phyloP scores from a whole-genome alignment of 1,140 invertebrate species.

The Rhagoletis pomonella region DNA sequence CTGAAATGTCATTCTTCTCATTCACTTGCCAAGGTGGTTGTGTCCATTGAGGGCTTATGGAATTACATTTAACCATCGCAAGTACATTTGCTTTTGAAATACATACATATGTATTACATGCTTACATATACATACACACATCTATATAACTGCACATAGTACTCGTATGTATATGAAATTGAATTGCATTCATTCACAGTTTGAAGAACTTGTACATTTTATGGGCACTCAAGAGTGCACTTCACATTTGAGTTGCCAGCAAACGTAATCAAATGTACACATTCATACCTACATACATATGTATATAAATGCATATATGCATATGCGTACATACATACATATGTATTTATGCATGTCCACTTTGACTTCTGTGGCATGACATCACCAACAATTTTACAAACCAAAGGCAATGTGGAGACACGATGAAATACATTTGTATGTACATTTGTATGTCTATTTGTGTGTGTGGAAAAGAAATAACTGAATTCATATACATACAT shows the following conservation, averaged over 20 bases:
- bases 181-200: slow-evolving; percentile 38
- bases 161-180: background rate
- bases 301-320: too few relatives aligned
- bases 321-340: background rate
- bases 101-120: too few relatives aligned
- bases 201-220: slow-evolving; percentile 46
- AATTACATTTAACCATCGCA: too few relatives aligned
- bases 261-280: background rate
- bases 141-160: too few relatives aligned
- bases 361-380: slow-evolving; percentile 25
- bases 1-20: too few relatives aligned
- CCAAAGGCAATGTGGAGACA: background rate
- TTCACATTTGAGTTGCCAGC: background rate
- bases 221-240: slow-evolving; percentile 15
- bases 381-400: background rate
- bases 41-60: too few relatives aligned
- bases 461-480: background rate
- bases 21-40: too few relatives aligned
- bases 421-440: too few relatives aligned
- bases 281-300: background rate
- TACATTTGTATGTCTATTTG: too few relatives aligned
- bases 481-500: background rate
- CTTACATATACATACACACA: too few relatives aligned
- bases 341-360: background rate
- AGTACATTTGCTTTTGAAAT: too few relatives aligned